Evolutionary conservation across 2,888 invertebrate species (phyloP).

Genomic region (Tenthredo distinguenda): DNA sequence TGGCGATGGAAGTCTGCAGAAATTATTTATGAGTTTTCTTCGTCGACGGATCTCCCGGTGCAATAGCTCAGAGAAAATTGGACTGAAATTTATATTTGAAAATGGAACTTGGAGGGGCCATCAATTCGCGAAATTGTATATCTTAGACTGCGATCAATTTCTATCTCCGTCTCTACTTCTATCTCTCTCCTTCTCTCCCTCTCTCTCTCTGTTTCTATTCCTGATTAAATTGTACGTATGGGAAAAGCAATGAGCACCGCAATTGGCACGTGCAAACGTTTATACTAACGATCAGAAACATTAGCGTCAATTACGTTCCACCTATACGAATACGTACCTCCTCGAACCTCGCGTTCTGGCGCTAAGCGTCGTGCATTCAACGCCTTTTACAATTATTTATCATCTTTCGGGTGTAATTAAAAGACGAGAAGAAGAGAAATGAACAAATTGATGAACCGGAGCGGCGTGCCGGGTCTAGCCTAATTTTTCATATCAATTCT

Average conservation of each 20-base stretch:
- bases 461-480: background rate
- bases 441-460: background rate
- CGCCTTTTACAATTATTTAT: background rate
- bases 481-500: slow-evolving; percentile 41
- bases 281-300: background rate
- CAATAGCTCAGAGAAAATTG: background rate
- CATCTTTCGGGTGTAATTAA: background rate
- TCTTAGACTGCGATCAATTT: background rate
- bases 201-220: background rate
- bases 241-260: background rate
- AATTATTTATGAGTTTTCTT: background rate
- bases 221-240: slow-evolving; percentile 16
- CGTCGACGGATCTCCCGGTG: background rate
- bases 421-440: background rate
- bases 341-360: background rate
- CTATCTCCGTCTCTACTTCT: background rate
- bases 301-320: slow-evolving; percentile 33
- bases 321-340: background rate
- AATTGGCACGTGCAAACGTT: slow-evolving; percentile 27
- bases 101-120: background rate
- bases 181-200: background rate
- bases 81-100: background rate
- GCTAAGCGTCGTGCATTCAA: background rate
- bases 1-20: slow-evolving; percentile 5
- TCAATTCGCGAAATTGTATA: background rate